These are phyloP conservation scores for Thereva nobilitata DNA, from an alignment of 2,888 invertebrate species.

Conservation along the genomic window DNA sequence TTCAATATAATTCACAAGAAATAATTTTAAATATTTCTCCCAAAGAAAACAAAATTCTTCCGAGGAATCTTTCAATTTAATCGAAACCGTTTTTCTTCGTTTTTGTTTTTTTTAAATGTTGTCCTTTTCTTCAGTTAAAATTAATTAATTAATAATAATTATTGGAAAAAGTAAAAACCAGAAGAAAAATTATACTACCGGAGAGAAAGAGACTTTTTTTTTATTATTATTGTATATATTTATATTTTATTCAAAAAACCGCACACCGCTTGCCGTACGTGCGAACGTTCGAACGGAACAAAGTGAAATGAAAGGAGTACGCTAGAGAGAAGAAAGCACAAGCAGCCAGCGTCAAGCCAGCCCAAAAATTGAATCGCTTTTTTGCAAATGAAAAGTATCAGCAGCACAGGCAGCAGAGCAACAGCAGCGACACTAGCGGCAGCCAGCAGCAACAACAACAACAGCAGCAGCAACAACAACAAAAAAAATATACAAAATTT, in stretches of 20 bases:
- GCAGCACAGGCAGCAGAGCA: constrained; percentile 16
- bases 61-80: too few species aligned
- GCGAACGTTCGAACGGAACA: constrained; percentile 59
- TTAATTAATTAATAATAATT: too few species aligned
- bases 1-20: too few species aligned
- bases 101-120: too few species aligned
- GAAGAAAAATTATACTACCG: too few species aligned
- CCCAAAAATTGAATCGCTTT: constrained; percentile 13
- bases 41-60: too few species aligned
- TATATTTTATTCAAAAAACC: constrained; percentile 29
- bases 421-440: not conserved
- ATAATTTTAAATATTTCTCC: too few species aligned
- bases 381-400: constrained; percentile 18
- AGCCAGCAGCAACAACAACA: constrained; percentile 1
- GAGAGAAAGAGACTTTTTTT: too few species aligned
- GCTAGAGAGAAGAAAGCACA: constrained; percentile 57
- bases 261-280: constrained; percentile 56
- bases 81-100: too few species aligned
- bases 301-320: constrained; percentile 60
- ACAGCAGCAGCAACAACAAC: constrained; percentile 13
- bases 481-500: too few species aligned
- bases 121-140: too few species aligned
- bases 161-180: too few species aligned
- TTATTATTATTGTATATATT: constrained; percentile 10
- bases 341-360: constrained; percentile 33